A percentile compares a stretch with the other conserved stretches of the same genome.
Evolutionary conservation across 2,797 vertebrate species (phyloP).

Genomic region (Coreius guichenoti): DNA sequence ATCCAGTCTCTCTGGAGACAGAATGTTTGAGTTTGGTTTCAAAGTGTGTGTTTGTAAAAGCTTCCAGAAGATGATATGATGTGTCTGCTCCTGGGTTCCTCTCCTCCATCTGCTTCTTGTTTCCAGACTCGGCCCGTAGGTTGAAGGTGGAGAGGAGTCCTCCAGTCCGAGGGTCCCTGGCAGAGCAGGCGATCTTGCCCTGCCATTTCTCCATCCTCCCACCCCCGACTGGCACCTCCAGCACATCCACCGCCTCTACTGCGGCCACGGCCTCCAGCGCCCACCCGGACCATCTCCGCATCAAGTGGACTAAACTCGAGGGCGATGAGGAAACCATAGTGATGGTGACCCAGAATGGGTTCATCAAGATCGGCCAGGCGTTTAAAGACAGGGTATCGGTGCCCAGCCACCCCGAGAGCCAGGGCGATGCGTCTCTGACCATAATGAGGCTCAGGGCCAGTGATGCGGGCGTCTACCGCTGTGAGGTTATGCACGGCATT

Average conservation of each 20-base stretch:
- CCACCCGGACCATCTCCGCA: slow-evolving; percentile 79
- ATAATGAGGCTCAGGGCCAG: slow-evolving; percentile 83
- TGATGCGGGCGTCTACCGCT: slow-evolving; percentile 89
- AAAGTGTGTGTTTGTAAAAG: neutral
- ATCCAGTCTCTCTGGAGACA: neutral
- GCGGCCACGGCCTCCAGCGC: neutral
- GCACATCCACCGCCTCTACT: neutral
- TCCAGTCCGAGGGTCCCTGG: slow-evolving; percentile 77
- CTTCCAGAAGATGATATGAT: neutral
- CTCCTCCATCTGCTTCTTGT: slow-evolving; percentile 26
- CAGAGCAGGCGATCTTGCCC: slow-evolving; percentile 81
- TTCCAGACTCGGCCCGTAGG: slow-evolving; percentile 46
- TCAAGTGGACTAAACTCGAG: slow-evolving; percentile 93
- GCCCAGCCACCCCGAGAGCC: slow-evolving; percentile 71
- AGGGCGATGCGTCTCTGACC: slow-evolving; percentile 82
- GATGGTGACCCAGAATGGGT: slow-evolving; percentile 85
- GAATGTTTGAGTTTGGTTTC: neutral
- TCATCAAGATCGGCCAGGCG: slow-evolving; percentile 82
- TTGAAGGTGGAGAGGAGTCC: slow-evolving; percentile 52
- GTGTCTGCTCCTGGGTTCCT: neutral
- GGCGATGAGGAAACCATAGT: slow-evolving; percentile 83
- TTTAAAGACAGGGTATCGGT: slow-evolving; percentile 85
- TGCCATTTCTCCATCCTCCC: slow-evolving; percentile 84
- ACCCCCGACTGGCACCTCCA: neutral
- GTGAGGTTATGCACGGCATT: slow-evolving; percentile 90